Percentiles rank a stretch among this genome's conserved stretches.
These are phyloP conservation scores for Anser brachyrhynchus DNA, from an alignment of 2,113 vertebrate species.

Conservation along the genomic window DNA sequence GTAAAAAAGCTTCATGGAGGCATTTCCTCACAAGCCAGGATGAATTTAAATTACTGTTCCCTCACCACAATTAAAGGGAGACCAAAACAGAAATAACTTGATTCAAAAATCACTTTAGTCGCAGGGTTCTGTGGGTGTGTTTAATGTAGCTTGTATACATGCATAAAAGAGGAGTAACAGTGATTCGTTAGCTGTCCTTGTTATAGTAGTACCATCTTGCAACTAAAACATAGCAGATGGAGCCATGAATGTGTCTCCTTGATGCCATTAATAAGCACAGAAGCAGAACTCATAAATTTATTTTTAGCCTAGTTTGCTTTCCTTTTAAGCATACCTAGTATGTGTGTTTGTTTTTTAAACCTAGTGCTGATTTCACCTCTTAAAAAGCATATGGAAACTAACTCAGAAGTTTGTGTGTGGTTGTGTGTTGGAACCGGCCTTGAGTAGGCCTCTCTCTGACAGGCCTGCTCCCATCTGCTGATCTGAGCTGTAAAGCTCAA, in stretches of 20 bases:
- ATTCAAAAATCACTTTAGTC: not conserved
- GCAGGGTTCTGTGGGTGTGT: not conserved
- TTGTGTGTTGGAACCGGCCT: not conserved
- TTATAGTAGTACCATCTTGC: not conserved
- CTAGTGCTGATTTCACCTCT: not conserved
- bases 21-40: not conserved
- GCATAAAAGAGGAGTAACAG: not conserved
- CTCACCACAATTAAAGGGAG: not conserved
- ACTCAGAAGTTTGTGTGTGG: not conserved
- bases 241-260: not conserved
- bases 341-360: not conserved
- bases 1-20: not conserved
- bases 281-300: not conserved
- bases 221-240: not conserved
- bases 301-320: not conserved
- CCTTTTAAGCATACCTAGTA: not conserved
- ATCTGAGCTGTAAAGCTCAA: not conserved
- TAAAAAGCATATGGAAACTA: not conserved
- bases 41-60: not conserved
- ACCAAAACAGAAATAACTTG: not conserved
- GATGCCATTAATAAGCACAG: not conserved
- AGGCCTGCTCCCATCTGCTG: not conserved
- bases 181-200: not conserved
- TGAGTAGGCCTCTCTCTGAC: not conserved
- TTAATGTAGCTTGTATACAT: not conserved